Evolutionary conservation across 1,140 invertebrate genomes (phyloP), one percentile per base, ranked within the genome.

Genomic region (Galleria mellonella): DNA sequence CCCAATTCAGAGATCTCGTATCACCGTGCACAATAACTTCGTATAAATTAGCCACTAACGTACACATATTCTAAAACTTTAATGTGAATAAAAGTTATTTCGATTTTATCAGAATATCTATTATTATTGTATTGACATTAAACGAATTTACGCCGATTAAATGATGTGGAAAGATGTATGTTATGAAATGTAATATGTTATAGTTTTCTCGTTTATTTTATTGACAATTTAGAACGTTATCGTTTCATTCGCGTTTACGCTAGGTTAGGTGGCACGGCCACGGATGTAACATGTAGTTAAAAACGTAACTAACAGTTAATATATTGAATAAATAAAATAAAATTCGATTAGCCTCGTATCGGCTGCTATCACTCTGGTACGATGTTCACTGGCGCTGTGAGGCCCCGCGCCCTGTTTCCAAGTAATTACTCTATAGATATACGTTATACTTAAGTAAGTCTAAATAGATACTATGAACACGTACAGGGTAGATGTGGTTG

Each of bases 71-170:
- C 82, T 85, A 83, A 85, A 85, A 68, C 66, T 51, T 73, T 71
- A 77, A 73, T 82, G 77, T 83, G 76, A 78, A 85, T 77, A 81
- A 79, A 77, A 68, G 70, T 85, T 84, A 75, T 72, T 77, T 81
- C 67, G 62, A 81, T 78, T 77, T 70, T 76, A 79, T 78, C 78
- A 82, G 65, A 74, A 77, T 81, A 73, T 81, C 63, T 77, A 79
- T 78, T 65, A 71, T 74, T 72, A 74, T 71, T 68, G 58, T 72
- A 74, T 72, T 77, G 52, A 73, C 60, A 72, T 71, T 50, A 72
- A 76, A 79, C 78, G 78, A 85, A 83, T 85, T 83, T 83, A 85
- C 51, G 56, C 66, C 60, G 60, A 63, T 59, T 40, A 37, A 51
- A 32, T 44, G 43, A 55, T 42, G 42, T 47, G 45, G 32, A 47